Percentiles rank a stretch among this genome's conserved stretches.
These are phyloP conservation scores for Typhlichthys subterraneus DNA, from an alignment of 2,797 vertebrate genomes.

Conservation along the genomic window DNA sequence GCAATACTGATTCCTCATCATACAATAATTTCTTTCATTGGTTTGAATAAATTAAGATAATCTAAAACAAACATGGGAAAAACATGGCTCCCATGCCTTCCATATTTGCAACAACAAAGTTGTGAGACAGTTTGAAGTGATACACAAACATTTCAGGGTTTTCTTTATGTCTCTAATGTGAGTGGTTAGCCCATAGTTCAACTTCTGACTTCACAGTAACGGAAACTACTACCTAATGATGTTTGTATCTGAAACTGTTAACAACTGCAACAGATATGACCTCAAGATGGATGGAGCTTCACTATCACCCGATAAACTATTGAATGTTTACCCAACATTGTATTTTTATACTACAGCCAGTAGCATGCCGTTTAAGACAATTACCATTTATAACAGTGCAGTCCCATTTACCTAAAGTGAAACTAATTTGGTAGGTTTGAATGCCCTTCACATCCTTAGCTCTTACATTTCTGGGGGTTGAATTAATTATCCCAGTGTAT, in stretches of 20 bases:
- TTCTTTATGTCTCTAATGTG: too few relatives aligned
- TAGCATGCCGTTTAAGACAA: neutral
- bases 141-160: too few relatives aligned
- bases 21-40: neutral
- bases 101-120: too few relatives aligned
- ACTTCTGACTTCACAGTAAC: too few relatives aligned
- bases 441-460: constrained; percentile 1
- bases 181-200: too few relatives aligned
- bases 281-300: neutral
- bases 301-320: neutral
- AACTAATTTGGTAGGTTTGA: constrained; percentile 3
- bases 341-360: neutral
- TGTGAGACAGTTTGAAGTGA: too few relatives aligned
- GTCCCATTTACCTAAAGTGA: neutral
- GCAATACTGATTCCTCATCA: neutral
- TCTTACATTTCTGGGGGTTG: neutral
- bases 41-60: too few relatives aligned
- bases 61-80: too few relatives aligned
- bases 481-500: neutral
- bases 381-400: neutral
- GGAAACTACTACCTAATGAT: neutral
- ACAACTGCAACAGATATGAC: neutral
- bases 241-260: neutral
- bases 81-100: too few relatives aligned
- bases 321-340: constrained; percentile 37